Base-by-base conservation (phyloP, 2,888 invertebrate genomes). In the Mesorhabditis spiculigera region DNA sequence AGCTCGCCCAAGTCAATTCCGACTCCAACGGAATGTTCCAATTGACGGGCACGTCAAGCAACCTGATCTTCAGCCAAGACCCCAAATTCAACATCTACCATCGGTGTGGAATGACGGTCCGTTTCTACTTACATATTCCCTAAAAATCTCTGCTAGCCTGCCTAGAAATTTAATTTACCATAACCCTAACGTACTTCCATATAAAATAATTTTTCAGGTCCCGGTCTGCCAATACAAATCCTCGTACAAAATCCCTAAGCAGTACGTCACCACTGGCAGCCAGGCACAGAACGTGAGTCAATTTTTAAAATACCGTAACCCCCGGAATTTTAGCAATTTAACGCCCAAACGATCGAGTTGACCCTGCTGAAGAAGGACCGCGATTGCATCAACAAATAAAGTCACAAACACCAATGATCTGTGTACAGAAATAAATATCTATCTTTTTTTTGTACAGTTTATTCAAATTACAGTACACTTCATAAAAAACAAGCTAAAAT, bases 41-140 rank as follows among this genome's bases (percentile, higher is more conserved):
- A 50, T 50, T 50, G 58, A 50, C 58, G 58, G 58, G 58, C 58
- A 50, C 58, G 10, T 50, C 58, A 50, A 50, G 58, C 58, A 50
- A 50, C n/a, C 58, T 50, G 10, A n/a, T 50, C 58, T 50, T 50
- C 58, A 50, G 58, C 58, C 10, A 10, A n/a, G 58, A 50, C 3
- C 58, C 58, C 8, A 50, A 50, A n/a, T 50, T 50, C 58, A 50
- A 50, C 58, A 50, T 50, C 58, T 50, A 50, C n/a, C 58, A 50
- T n/a, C 8, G 58, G n/a, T 50, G 58, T 50, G 58, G 58, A 50
- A 50, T 50, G 58, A 50, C 58, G 58, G 28, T 28, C 28, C 1
- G 28, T 28, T 28, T 28, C 28, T 3, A 28, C 28, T 28, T 28
- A 28, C 1, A 28, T 28, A 28, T 28, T 28, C 28, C 28, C 28